Conservation (phyloP, 2,888 invertebrate genomes). For the Aromia moschata region DNA sequence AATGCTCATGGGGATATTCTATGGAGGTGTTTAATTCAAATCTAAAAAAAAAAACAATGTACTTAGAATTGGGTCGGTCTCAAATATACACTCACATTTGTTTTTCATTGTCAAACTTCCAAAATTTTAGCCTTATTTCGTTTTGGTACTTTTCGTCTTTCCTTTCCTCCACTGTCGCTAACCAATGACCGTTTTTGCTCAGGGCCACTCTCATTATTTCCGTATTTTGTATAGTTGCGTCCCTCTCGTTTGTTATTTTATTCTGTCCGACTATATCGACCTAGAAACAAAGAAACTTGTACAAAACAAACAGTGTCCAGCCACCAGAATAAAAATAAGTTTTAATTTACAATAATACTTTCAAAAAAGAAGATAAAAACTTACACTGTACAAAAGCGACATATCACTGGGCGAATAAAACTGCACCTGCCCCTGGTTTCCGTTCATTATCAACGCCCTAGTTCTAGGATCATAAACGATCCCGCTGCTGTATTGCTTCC, state of each 20-base stretch:
- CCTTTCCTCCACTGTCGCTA: slow-evolving; percentile 75
- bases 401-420: slow-evolving; percentile 74
- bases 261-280: slow-evolving; percentile 78
- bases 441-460: slow-evolving; percentile 74
- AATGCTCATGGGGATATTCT: slow-evolving; percentile 75
- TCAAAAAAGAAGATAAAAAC: too few species aligned
- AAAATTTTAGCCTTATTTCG: slow-evolving; percentile 80
- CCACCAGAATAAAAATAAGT: too few species aligned
- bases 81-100: slow-evolving; percentile 66
- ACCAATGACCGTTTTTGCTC: slow-evolving; percentile 74
- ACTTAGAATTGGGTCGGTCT: not conserved
- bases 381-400: slow-evolving; percentile 76
- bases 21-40: slow-evolving; percentile 76
- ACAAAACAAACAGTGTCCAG: too few species aligned
- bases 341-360: too few species aligned
- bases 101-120: slow-evolving; percentile 69
- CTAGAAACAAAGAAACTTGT: slow-evolving; percentile 60
- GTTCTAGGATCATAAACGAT: slow-evolving; percentile 71
- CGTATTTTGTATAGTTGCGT: slow-evolving; percentile 69
- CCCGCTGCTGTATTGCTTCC: slow-evolving; percentile 67
- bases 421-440: slow-evolving; percentile 78
- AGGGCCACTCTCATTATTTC: slow-evolving; percentile 75
- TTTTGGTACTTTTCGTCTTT: slow-evolving; percentile 66
- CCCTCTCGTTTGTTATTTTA: slow-evolving; percentile 71
- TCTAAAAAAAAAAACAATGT: slow-evolving; percentile 60